phyloP scores from a whole-genome alignment of 2,888 invertebrate species.

The Melikaiella ostensackeni region DNA sequence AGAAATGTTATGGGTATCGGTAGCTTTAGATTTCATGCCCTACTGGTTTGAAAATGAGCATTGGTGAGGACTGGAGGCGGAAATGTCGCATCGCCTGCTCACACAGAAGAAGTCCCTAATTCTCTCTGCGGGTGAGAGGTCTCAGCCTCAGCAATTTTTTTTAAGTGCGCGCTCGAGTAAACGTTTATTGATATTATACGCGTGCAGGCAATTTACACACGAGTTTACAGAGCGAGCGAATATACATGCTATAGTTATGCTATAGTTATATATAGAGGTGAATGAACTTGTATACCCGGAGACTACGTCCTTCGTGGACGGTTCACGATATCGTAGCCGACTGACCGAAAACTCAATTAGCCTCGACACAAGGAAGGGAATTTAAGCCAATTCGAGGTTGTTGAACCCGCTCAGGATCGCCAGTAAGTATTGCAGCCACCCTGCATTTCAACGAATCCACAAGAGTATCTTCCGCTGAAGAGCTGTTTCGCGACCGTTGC shows the following conservation, averaged over 20 bases:
- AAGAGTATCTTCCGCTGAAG: constrained; percentile 23
- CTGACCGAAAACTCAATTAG: constrained; percentile 69
- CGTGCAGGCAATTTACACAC: constrained; percentile 19
- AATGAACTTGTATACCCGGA: constrained; percentile 72
- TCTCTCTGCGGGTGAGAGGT: background rate
- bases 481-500: constrained; percentile 32
- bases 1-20: background rate
- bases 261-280: constrained; percentile 62
- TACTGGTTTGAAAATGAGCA: constrained; percentile 14
- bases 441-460: constrained; percentile 38
- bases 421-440: constrained; percentile 40
- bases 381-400: constrained; percentile 57
- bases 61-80: background rate
- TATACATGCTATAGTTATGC: constrained; percentile 28
- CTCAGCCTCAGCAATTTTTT: constrained; percentile 10
- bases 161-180: constrained; percentile 11
- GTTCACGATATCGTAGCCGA: constrained; percentile 64
- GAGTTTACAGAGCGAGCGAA: constrained; percentile 28
- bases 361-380: constrained; percentile 60
- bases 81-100: background rate
- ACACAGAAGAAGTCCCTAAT: constrained; percentile 12
- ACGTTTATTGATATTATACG: constrained; percentile 33
- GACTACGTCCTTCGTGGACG: constrained; percentile 59
- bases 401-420: constrained; percentile 52
- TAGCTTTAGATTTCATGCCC: constrained; percentile 8